Conservation (phyloP, 1,140 invertebrate species). For the Drosophila saltans region DNA sequence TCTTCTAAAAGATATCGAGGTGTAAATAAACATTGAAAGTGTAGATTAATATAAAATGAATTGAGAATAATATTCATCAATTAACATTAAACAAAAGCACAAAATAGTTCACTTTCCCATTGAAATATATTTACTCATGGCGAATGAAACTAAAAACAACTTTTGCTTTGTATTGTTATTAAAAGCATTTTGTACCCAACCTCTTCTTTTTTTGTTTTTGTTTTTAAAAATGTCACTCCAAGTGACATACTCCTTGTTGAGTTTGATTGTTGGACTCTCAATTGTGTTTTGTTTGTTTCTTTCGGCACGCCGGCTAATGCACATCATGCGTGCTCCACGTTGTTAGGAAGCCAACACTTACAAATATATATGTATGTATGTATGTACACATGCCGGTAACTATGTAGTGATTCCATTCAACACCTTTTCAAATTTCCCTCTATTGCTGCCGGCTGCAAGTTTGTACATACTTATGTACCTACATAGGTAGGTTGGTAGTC, state of each 20-base stretch:
- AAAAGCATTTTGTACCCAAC: neutral
- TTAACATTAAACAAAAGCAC: too few species aligned
- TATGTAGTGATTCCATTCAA: slow-evolving; percentile 31
- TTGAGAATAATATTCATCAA: too few species aligned
- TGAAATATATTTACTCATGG: neutral
- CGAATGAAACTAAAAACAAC: too few species aligned
- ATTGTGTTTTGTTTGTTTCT: neutral
- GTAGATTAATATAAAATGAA: too few species aligned
- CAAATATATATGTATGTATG: too few species aligned
- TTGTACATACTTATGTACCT: neutral
- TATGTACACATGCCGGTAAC: neutral
- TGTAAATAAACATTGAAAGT: too few species aligned
- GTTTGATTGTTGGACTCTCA: slow-evolving; percentile 12
- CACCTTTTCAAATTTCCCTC: slow-evolving; percentile 35
- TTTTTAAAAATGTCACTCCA: neutral
- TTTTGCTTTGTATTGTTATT: neutral
- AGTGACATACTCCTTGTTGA: slow-evolving; percentile 2
- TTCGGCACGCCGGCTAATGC: neutral
- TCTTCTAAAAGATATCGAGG: too few species aligned
- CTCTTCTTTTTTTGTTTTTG: neutral
- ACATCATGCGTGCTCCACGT: slow-evolving; percentile 11
- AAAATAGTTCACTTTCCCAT: neutral
- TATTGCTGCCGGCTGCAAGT: neutral
- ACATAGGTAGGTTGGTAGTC: slow-evolving; percentile 24
- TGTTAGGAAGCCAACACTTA: slow-evolving; percentile 6